Conservation (phyloP, 2,888 invertebrate species). For the Drosophila aldrichi region DNA sequence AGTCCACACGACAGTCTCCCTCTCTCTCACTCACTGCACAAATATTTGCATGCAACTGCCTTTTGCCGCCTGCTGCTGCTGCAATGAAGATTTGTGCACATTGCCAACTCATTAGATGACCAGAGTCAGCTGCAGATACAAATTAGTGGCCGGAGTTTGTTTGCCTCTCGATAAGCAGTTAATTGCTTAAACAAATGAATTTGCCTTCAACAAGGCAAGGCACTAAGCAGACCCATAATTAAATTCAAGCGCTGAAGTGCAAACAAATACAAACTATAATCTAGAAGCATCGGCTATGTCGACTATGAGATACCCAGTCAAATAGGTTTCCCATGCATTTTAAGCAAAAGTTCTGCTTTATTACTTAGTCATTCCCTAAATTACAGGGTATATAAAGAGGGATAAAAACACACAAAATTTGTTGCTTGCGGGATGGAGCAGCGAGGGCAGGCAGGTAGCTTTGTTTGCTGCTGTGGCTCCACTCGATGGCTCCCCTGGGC, state of each 20-base stretch:
- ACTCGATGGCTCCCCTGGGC: conserved; percentile 56
- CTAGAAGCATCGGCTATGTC: neutral
- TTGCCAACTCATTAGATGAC: conserved; percentile 41
- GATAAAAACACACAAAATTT: neutral
- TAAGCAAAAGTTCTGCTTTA: neutral
- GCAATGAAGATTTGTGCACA: conserved; percentile 33
- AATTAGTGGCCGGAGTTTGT: conserved; percentile 23
- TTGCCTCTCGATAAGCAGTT: conserved; percentile 47
- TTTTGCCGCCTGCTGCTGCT: conserved; percentile 10
- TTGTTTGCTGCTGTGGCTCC: conserved; percentile 5
- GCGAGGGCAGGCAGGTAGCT: neutral
- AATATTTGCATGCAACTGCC: conserved; percentile 66
- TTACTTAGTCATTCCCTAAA: neutral
- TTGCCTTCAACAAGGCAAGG: conserved; percentile 31
- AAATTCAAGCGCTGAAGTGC: conserved; percentile 20
- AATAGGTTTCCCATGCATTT: neutral
- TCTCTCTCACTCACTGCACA: conserved; percentile 22
- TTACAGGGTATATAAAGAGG: conserved; percentile 13
- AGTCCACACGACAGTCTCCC: conserved; percentile 15
- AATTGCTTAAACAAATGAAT: conserved; percentile 56
- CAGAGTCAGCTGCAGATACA: conserved; percentile 24
- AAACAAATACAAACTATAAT: conserved; percentile 3
- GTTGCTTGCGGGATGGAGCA: neutral
- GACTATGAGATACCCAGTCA: conserved; percentile 2
- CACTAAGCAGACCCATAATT: conserved; percentile 19